Conservation (phyloP, 2,797 vertebrate species). For the Novumbra hubbsi region DNA sequence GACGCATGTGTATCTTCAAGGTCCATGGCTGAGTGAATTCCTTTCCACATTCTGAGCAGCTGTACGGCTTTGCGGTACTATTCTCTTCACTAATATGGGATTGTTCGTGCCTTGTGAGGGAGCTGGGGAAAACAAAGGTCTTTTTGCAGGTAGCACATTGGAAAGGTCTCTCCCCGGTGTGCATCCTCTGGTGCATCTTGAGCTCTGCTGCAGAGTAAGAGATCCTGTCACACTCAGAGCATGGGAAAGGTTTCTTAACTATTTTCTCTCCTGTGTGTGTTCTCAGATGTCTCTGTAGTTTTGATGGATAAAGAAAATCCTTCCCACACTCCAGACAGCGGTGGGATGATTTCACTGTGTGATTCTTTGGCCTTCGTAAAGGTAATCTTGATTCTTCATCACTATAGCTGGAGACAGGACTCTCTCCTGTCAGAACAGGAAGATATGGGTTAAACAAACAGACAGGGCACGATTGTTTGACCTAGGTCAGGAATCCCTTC, state of each 20-base stretch:
- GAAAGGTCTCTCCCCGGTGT: not conserved
- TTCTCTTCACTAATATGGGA: not conserved
- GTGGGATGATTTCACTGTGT: not conserved
- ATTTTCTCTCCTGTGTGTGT: constrained; percentile 7
- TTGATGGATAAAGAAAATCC: constrained; percentile 10
- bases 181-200: not conserved
- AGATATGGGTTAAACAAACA: too few species aligned
- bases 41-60: constrained; percentile 2
- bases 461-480: too few species aligned
- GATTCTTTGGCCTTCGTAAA: not conserved
- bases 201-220: not conserved
- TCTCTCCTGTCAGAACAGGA: not conserved
- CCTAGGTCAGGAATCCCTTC: too few species aligned
- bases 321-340: constrained; percentile 1
- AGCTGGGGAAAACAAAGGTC: constrained; percentile 1
- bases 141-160: constrained; percentile 2
- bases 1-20: not conserved
- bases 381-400: not conserved
- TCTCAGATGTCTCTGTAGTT: constrained; percentile 8
- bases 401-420: not conserved
- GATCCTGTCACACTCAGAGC: not conserved
- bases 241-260: constrained; percentile 3
- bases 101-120: not conserved
- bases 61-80: not conserved
- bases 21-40: not conserved